Base-by-base conservation (phyloP, 1,140 invertebrate genomes). In the Drosophila suzukii region DNA sequence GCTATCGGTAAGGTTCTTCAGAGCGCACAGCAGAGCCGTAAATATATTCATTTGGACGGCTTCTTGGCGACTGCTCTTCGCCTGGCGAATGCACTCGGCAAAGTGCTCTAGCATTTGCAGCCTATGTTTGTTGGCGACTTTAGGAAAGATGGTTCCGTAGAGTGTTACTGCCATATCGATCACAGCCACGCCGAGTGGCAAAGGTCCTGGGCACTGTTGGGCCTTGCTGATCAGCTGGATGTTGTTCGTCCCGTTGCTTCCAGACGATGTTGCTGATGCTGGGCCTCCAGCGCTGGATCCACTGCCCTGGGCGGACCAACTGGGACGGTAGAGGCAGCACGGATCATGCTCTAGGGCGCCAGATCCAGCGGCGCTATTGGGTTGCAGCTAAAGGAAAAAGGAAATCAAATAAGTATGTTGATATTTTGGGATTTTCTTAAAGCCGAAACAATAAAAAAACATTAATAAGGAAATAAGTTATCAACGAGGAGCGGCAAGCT, bases 91-190 rank as follows among this genome's bases (percentile, higher is more conserved):
- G 90, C 98, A 98, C 86, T 99, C 98, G 38, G 95, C 95, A 89
- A 99, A 99, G 91, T 99, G 98, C 63, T 98, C 97, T 38, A 99
- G 93, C 96, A 99, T 98, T 93, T 99, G 98, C 41, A 98, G 93
- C 68, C 98, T 94, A 93, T 99, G 98, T 89, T 99, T 99, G 85
- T 98, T 97, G 4, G 97, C 97, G 6, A 99, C 97, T 56, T 97
- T 95, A 2, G 98, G 97, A 91, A 99, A 99, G 46, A 99, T 96
- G 80, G 96, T 95, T 17, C 98, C 98, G 93, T 99, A 99, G 2
- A 99, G 93, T 4, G 95, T 94, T 0, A 99, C 97, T 2, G 98
- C 97, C 74, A 97, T 95, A 93, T 99, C 98, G 59, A 99, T 98
- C 6, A 99, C 98, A 20, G 98, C 97, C 10, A 99, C 98, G n/a